A percentile compares a stretch with the other conserved stretches of the same genome.
phyloP scores from a whole-genome alignment of 2,888 invertebrate genomes.

The Chaetoderma sp. region DNA sequence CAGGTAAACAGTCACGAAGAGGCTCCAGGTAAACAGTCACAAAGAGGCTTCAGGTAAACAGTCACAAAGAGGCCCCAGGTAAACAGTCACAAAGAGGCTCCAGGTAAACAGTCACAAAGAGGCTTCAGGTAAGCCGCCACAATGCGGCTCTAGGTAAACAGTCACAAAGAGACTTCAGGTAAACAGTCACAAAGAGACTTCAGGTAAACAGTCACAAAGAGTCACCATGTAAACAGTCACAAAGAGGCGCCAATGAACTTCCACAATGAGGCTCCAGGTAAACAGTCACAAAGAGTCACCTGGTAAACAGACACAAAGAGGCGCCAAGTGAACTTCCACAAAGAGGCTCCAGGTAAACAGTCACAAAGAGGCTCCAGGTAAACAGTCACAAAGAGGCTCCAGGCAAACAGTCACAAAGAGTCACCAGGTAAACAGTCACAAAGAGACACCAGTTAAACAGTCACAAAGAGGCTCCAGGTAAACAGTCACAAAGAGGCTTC shows the following conservation, averaged over 20 bases:
- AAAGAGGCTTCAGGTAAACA: not conserved
- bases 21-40: constrained; percentile 43
- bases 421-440: not conserved
- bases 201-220: not conserved
- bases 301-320: not conserved
- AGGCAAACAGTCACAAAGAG: not conserved
- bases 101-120: not conserved
- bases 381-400: not conserved
- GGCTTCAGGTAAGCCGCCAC: no score
- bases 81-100: not conserved
- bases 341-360: constrained; percentile 44
- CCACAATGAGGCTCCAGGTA: not conserved
- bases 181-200: not conserved
- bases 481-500: not conserved
- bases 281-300: not conserved
- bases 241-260: constrained; percentile 43
- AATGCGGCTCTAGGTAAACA: constrained; percentile 55
- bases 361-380: not conserved
- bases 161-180: not conserved
- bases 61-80: not conserved
- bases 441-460: constrained; percentile 43
- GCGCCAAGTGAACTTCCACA: not conserved
- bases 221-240: not conserved
- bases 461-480: not conserved
- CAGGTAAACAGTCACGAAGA: not conserved